Conservation (phyloP, 2,797 vertebrate species). For the Brachymystax lenok region DNA sequence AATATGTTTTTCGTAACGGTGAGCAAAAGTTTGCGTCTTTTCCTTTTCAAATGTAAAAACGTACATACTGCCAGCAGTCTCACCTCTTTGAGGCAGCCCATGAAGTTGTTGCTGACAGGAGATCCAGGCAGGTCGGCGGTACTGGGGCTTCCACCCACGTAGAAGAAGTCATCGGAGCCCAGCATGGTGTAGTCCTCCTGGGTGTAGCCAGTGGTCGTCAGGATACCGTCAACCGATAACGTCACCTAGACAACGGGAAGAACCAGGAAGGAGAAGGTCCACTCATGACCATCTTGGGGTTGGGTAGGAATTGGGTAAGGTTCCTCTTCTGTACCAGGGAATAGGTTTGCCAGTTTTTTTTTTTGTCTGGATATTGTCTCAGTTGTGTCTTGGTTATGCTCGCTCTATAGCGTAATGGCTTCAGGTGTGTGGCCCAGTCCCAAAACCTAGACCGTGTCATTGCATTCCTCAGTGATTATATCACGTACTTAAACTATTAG, state of each 20-base stretch:
- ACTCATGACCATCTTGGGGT: constrained; percentile 42
- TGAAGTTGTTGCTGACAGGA: constrained; percentile 99
- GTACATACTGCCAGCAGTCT: constrained; percentile 1
- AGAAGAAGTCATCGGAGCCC: constrained; percentile 98
- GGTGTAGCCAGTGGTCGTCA: constrained; percentile 97
- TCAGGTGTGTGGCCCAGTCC: constrained; percentile 4
- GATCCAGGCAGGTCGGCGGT: constrained; percentile 96
- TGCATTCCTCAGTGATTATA: constrained; percentile 1
- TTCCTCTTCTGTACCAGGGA: background rate
- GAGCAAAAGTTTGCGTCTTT: too few species aligned
- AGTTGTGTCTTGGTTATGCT: constrained; percentile 17
- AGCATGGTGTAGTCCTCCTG: constrained; percentile 99
- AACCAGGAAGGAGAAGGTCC: constrained; percentile 26
- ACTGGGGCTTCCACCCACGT: constrained; percentile 95
- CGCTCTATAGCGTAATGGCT: background rate
- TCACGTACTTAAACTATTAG: constrained; percentile 2
- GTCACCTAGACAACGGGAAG: constrained; percentile 82
- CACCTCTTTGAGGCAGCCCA: constrained; percentile 99
- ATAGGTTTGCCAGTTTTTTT: too few species aligned
- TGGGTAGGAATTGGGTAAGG: background rate
- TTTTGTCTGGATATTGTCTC: background rate
- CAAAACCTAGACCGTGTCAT: background rate
- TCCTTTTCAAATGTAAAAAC: too few species aligned
- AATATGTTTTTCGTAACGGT: too few species aligned
- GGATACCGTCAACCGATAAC: constrained; percentile 97